A percentile compares a stretch with the other conserved stretches of the same genome.
phyloP scores from a whole-genome alignment of 1,140 invertebrate species.

The Anoplolepis gracilipes region DNA sequence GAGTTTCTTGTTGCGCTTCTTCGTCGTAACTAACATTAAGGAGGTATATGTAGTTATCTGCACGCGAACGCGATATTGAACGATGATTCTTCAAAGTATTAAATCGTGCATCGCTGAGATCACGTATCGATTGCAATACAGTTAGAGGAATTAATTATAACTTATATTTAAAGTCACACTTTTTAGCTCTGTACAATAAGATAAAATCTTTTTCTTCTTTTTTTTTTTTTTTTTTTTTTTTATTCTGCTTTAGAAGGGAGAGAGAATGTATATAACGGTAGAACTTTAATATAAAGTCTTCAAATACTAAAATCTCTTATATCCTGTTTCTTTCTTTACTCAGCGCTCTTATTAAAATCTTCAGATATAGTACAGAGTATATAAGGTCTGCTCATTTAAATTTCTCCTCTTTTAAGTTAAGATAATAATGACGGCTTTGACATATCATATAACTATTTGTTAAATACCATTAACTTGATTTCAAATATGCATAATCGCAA shows the following conservation, averaged over 20 bases:
- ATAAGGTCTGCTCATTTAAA: conserved; percentile 31
- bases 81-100: conserved; percentile 12
- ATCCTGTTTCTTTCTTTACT: conserved; percentile 38
- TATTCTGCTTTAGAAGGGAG: background rate
- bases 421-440: conserved; percentile 6
- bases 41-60: background rate
- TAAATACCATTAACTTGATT: conserved; percentile 23
- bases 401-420: conserved; percentile 9
- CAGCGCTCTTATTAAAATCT: conserved; percentile 53
- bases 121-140: conserved; percentile 5
- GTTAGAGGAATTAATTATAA: conserved; percentile 38
- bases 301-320: conserved; percentile 49
- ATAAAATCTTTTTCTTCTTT: conserved; percentile 4
- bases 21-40: conserved; percentile 22
- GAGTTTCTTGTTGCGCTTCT: conserved; percentile 31
- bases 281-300: conserved; percentile 54
- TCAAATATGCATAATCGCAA: conserved; percentile 16
- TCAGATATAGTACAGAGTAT: background rate
- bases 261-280: conserved; percentile 19
- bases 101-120: background rate
- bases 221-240: too few species aligned
- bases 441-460: background rate
- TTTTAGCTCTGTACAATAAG: conserved; percentile 7
- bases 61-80: conserved; percentile 24
- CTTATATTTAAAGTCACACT: background rate